phyloP scores from a whole-genome alignment of 2,888 invertebrate genomes.

The Cheilosia scutellata region DNA sequence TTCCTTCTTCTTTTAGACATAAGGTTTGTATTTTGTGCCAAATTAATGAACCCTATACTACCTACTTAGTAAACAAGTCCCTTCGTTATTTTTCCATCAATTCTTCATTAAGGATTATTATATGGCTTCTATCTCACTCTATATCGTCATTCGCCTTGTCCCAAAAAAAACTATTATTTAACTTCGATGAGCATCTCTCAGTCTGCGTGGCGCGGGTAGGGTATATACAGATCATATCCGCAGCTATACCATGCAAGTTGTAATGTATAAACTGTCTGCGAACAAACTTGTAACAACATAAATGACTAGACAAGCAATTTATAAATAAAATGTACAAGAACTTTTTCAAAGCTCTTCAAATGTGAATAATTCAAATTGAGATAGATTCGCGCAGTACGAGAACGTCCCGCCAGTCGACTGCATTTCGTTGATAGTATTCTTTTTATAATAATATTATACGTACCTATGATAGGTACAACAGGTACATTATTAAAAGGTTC shows the following conservation, averaged over 20 bases:
- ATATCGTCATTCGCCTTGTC: neutral
- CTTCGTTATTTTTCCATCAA: too few species aligned
- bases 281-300: slow-evolving; percentile 12
- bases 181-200: slow-evolving; percentile 47
- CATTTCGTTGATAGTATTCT: slow-evolving; percentile 48
- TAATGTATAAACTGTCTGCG: slow-evolving; percentile 47
- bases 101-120: neutral
- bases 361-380: slow-evolving; percentile 52
- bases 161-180: neutral
- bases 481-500: neutral
- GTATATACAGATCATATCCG: slow-evolving; percentile 24
- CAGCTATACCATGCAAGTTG: slow-evolving; percentile 21
- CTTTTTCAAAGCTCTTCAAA: slow-evolving; percentile 63
- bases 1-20: too few species aligned
- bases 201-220: slow-evolving; percentile 41
- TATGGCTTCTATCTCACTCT: neutral
- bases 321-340: slow-evolving; percentile 64
- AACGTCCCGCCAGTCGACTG: slow-evolving; percentile 30
- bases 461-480: neutral
- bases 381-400: slow-evolving; percentile 56
- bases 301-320: slow-evolving; percentile 34
- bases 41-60: too few species aligned
- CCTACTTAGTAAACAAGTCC: too few species aligned
- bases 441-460: neutral
- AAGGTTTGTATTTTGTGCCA: too few species aligned